Evolutionary conservation across 2,797 vertebrate genomes (phyloP).

Genomic region (Saguinus oedipus): DNA sequence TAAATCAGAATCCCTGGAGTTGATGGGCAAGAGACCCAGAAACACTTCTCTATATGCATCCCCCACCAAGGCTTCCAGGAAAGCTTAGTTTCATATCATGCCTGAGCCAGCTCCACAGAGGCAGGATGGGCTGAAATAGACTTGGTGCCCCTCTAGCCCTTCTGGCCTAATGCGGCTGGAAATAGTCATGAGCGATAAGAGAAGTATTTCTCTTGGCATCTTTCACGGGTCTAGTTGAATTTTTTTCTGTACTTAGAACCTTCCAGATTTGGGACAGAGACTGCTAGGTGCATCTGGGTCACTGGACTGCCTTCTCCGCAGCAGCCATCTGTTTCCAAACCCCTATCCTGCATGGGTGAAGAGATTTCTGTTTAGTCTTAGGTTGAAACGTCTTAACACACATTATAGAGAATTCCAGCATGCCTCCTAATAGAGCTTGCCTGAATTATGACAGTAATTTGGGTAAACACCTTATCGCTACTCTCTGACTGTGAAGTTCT

Average conservation of each 20-base stretch:
- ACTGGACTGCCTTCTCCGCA: background rate
- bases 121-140: background rate
- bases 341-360: background rate
- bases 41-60: no score
- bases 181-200: background rate
- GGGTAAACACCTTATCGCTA: constrained; percentile 63
- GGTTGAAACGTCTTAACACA: constrained; percentile 45
- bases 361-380: constrained; percentile 20
- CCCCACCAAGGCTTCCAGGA: rapidly evolving
- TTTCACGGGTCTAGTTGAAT: background rate
- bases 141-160: background rate
- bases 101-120: background rate
- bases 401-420: constrained; percentile 33
- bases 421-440: constrained; percentile 56
- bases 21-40: background rate
- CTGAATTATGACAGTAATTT: constrained; percentile 76
- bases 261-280: background rate
- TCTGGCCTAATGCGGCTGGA: background rate
- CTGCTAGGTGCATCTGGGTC: background rate
- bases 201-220: background rate
- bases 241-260: background rate
- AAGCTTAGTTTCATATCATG: background rate
- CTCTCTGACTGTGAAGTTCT: constrained; percentile 67
- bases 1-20: background rate
- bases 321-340: background rate